Base-by-base conservation (phyloP, 2,113 vertebrate species). In the Cricetomys ansorgei region DNA sequence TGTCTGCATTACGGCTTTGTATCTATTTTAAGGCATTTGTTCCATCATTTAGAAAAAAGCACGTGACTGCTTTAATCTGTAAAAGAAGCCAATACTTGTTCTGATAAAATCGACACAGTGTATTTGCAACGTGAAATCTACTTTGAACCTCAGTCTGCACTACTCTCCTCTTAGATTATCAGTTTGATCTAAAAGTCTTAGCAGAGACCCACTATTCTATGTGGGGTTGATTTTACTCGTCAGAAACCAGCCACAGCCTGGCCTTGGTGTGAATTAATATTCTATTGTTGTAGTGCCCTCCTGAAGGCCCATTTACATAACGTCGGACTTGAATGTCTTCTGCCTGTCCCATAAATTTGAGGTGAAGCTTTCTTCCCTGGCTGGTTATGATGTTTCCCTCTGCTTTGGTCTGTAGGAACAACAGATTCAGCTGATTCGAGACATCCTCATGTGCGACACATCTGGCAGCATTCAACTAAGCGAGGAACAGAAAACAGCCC, bases 341-440 rank as follows among this genome's bases (percentile, higher is more conserved):
- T 97, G 91, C 94, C 91, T 70, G 55, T 96, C 80, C 97, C 93
- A 97, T 97, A 97, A 97, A 98, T 97, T 95, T 97, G 96, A 98
- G 98, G 77, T 48, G 1, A 91, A 1, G 45, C 85, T 43, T 95
- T 40, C 13, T 97, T 57, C 72, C 15, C 37, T 96, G 94, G 80
- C 96, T 96, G 93, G 94, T 95, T 94, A 92, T 77, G 95, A 92
- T 97, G 34, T 64, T 95, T 59, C 96, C 2, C 90, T 93, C 79
- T 97, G 96, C 96, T 96, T 57, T 98, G 89, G 88, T 88, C 50
- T 92, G 9, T 98, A 99, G 99, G 99, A 99, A 96, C 98, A 99
- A 93, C 99, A 99, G 94, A 99, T 99, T 91, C 99, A 99, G 98
- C 98, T 99, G 97, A 99, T 99, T 59, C 98, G 99, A 75, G 99